phyloP scores from a whole-genome alignment of 2,888 invertebrate genomes.

The Trisateles emortualis region DNA sequence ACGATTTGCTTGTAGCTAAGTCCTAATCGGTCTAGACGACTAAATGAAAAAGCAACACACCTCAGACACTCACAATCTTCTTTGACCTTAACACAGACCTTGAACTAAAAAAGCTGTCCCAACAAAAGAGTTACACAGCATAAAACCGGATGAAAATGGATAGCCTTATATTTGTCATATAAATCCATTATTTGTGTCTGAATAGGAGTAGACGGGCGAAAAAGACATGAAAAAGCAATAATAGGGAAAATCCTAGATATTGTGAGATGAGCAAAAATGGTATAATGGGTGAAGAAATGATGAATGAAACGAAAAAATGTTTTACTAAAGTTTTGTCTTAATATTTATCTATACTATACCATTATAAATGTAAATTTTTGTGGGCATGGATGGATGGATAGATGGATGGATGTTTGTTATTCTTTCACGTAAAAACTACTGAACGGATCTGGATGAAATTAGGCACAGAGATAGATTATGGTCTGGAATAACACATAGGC shows the following conservation, averaged over 20 bases:
- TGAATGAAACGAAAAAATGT: neutral
- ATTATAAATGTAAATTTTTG: too few species aligned
- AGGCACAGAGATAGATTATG: too few species aligned
- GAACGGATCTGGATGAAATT: too few species aligned
- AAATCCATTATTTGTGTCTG: constrained; percentile 17
- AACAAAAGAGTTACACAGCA: neutral
- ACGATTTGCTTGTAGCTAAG: too few species aligned
- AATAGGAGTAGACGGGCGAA: constrained; percentile 16
- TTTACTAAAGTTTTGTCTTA: neutral
- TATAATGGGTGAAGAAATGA: neutral
- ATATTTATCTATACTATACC: too few species aligned
- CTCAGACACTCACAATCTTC: too few species aligned
- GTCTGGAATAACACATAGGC: too few species aligned
- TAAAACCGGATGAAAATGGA: constrained; percentile 6
- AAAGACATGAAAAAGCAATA: constrained; percentile 13
- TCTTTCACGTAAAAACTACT: too few species aligned
- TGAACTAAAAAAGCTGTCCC: neutral
- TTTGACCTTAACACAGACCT: neutral
- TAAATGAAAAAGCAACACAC: too few species aligned
- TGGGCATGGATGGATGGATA: too few species aligned
- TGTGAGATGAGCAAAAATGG: neutral
- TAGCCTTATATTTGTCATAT: constrained; percentile 18
- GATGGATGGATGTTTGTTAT: too few species aligned
- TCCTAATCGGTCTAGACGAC: too few species aligned
- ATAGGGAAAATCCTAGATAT: constrained; percentile 5